phyloP scores from a whole-genome alignment of 1,140 invertebrate genomes.

The Fopius arisanus region DNA sequence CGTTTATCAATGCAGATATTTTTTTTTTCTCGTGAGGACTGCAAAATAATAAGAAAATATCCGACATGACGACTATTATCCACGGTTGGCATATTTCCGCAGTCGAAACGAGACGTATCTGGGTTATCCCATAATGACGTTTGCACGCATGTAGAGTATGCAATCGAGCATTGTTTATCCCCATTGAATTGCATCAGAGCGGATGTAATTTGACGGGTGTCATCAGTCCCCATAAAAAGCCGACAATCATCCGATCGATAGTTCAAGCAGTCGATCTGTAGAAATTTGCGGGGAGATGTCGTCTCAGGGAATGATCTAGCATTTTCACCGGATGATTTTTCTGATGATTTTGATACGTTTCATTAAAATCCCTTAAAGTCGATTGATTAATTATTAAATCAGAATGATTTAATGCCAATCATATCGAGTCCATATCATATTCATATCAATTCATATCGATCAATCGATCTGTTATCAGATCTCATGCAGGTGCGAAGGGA shows the following conservation, averaged over 20 bases:
- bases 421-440: too few species aligned
- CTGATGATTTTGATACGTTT: too few species aligned
- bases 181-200: conserved; percentile 42
- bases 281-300: too few species aligned
- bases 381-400: too few species aligned
- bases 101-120: conserved; percentile 32
- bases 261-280: background rate
- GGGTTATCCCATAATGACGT: conserved; percentile 34
- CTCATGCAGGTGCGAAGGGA: conserved; percentile 68
- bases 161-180: conserved; percentile 34
- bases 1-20: background rate
- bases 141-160: conserved; percentile 30
- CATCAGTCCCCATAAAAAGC: conserved; percentile 9
- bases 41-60: too few species aligned
- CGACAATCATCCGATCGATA: background rate
- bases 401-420: too few species aligned
- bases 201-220: conserved; percentile 25
- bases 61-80: conserved; percentile 29
- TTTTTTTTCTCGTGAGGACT: too few species aligned
- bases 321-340: too few species aligned
- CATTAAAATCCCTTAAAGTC: too few species aligned
- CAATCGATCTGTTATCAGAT: background rate
- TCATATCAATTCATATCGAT: too few species aligned
- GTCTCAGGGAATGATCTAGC: too few species aligned
- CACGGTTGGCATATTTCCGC: conserved; percentile 29